Conservation (phyloP, 2,888 invertebrate species). For the Caenorhabditis japonica region DNA sequence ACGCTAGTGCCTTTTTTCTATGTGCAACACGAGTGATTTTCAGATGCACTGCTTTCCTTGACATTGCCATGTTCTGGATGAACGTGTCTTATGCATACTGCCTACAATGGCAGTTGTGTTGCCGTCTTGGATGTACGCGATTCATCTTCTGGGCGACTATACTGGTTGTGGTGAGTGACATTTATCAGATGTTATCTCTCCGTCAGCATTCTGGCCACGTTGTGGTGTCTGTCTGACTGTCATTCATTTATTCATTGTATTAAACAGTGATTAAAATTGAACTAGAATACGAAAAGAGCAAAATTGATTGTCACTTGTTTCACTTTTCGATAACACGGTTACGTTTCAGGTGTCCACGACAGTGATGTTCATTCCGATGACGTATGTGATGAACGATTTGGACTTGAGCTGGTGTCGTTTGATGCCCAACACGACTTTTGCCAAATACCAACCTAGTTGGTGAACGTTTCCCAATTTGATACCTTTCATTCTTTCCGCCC, state of each 20-base stretch:
- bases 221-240: too few relatives aligned
- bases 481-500: not conserved
- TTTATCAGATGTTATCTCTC: not conserved
- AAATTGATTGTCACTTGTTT: too few relatives aligned
- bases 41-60: conserved; percentile 70
- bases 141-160: conserved; percentile 59
- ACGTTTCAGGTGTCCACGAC: conserved; percentile 56
- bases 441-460: conserved; percentile 65
- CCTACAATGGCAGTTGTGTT: conserved; percentile 73
- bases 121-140: conserved; percentile 60
- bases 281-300: too few relatives aligned
- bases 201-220: too few relatives aligned
- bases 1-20: too few relatives aligned
- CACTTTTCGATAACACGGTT: not conserved
- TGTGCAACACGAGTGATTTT: conserved; percentile 5
- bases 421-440: conserved; percentile 57
- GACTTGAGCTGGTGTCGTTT: conserved; percentile 71
- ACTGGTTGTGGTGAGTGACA: conserved; percentile 39
- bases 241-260: too few relatives aligned
- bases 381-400: conserved; percentile 69
- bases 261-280: too few relatives aligned
- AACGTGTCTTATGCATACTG: conserved; percentile 69
- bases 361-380: conserved; percentile 70
- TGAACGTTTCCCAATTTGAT: too few relatives aligned
- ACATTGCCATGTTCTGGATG: conserved; percentile 74